These are phyloP conservation scores for Hozukius guyotensis DNA, from an alignment of 2,797 vertebrate species.

Conservation along the genomic window DNA sequence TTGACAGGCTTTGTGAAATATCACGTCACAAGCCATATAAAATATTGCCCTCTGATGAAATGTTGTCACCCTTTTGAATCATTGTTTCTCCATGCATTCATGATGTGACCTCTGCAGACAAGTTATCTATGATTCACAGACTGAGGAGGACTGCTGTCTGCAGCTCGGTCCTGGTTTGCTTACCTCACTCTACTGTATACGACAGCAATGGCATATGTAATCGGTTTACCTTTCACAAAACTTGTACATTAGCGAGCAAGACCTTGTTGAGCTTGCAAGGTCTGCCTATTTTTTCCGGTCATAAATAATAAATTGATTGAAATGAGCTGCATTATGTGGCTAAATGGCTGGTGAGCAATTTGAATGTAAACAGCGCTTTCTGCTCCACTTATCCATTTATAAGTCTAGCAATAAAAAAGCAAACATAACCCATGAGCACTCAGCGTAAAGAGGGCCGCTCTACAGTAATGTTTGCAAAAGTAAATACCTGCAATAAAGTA, in stretches of 20 bases:
- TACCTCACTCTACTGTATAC: background rate
- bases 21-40: slow-evolving; percentile 35
- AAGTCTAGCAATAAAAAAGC: slow-evolving; percentile 13
- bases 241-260: slow-evolving; percentile 3
- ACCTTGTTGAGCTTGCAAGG: slow-evolving; percentile 19
- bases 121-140: slow-evolving; percentile 6
- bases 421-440: slow-evolving; percentile 18
- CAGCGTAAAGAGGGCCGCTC: slow-evolving; percentile 19
- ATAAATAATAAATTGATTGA: slow-evolving; percentile 43
- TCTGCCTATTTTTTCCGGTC: slow-evolving; percentile 14
- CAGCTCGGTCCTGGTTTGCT: background rate
- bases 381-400: slow-evolving; percentile 33
- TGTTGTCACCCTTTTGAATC: slow-evolving; percentile 60
- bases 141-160: background rate
- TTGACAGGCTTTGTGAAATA: slow-evolving; percentile 63
- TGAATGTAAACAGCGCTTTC: slow-evolving; percentile 29
- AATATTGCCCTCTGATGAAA: slow-evolving; percentile 56
- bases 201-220: background rate
- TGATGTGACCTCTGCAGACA: slow-evolving; percentile 43
- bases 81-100: slow-evolving; percentile 39
- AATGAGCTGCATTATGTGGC: slow-evolving; percentile 35
- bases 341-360: slow-evolving; percentile 11
- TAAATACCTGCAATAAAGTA: slow-evolving; percentile 5
- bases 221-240: slow-evolving; percentile 9
- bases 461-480: slow-evolving; percentile 1